Conservation (phyloP, 2,797 vertebrate species). For the Denticeps clupeoides region DNA sequence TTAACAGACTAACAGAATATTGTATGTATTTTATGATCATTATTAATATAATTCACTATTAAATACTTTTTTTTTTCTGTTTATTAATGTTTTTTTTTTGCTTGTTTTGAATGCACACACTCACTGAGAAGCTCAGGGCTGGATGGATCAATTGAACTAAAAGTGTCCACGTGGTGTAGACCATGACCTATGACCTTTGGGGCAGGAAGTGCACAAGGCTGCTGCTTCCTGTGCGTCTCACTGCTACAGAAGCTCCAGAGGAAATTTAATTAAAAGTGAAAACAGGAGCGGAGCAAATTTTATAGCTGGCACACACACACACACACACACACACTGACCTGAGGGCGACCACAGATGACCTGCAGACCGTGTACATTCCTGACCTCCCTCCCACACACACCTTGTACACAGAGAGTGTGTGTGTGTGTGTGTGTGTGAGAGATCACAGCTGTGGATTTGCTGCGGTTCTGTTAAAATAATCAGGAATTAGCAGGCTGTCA, state of each 20-base stretch:
- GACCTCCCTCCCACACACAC: background rate
- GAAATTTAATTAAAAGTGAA: background rate
- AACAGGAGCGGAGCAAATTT: background rate
- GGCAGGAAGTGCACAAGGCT: background rate
- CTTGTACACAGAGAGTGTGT: background rate
- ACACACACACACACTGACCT: background rate
- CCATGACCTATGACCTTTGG: background rate
- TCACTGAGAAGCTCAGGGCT: background rate
- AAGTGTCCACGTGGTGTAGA: too few species aligned
- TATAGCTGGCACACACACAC: too few species aligned
- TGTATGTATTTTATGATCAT: too few species aligned
- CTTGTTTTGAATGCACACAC: too few species aligned
- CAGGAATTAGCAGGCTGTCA: conserved; percentile 4
- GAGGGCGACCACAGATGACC: background rate
- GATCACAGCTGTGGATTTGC: background rate
- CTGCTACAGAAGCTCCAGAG: background rate
- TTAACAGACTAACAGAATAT: too few species aligned
- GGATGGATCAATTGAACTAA: too few species aligned
- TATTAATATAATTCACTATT: too few species aligned
- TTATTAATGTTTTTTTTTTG: too few species aligned
- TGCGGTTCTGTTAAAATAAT: conserved; percentile 1
- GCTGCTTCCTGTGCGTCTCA: background rate
- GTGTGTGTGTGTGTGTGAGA: background rate
- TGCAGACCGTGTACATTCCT: background rate
- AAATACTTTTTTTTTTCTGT: too few species aligned